Base-by-base conservation (phyloP, 2,113 vertebrate species). In the Microcebus griseorufus region DNA sequence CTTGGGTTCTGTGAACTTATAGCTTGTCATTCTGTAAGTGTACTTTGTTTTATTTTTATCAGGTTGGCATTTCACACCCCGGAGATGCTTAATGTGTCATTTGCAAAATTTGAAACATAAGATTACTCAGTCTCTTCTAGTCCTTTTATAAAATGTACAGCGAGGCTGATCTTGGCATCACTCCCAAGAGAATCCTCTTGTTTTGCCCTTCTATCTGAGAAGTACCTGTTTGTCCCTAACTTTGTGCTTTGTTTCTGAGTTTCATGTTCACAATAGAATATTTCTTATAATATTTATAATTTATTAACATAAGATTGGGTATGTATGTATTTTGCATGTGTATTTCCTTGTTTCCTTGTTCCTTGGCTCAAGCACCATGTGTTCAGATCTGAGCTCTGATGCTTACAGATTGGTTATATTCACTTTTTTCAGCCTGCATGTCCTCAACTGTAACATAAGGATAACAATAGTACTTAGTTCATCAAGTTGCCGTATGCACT, bases 21-120 rank as follows among this genome's bases (percentile, higher is more conserved):
- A 88, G 58, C n/a, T 92, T 42, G 23, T 88, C 83, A 67, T 76
- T 82, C 84, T 79, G 45, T 92, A 93, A 95, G 86, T 96, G 76
- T 96, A 95, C 79, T 97, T 96, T 75, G 93, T 70, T 97, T 97
- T 97, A 97, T 97, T 97, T 97, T 97, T 97, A 87, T 97, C 97
- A 94, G 83, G 75, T 95, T 97, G 97, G 95, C 97, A 98, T 98
- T 98, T 98, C 96, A 95, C 93, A 97, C 89, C 75, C 96, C 84
- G 84, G 95, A 95, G 96, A 96, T 96, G 95, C 94, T 93, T 87
- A 95, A 58, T 97, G 97, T 97, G 96, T 97, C 96, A 97, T 95
- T 95, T 95, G 92, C 95, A 96, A 91, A 96, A 92, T 93, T 95
- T 73, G 94, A 97, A 96, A 76, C 97, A 67, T 96, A 92, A 93